phyloP scores from a whole-genome alignment of 2,888 invertebrate species.

The Neoscelio sp. region DNA sequence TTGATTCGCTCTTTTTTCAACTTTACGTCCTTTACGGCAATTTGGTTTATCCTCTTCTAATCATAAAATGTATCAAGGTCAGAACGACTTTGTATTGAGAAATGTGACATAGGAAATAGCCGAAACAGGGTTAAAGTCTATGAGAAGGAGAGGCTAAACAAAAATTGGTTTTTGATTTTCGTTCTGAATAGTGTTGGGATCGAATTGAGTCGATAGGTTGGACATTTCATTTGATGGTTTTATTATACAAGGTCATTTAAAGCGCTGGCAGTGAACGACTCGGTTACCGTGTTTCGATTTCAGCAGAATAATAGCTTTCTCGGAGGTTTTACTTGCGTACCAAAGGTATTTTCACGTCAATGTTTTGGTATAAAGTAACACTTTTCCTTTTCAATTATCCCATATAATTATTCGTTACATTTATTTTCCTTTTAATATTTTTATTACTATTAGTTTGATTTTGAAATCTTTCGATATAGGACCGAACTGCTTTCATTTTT shows the following conservation, averaged over 20 bases:
- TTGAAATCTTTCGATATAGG: not conserved
- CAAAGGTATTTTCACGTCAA: constrained; percentile 35
- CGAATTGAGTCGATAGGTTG: constrained; percentile 38
- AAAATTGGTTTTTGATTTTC: constrained; percentile 64
- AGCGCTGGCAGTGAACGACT: constrained; percentile 49
- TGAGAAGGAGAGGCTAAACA: constrained; percentile 3
- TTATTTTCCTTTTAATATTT: too few species aligned
- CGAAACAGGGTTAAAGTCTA: not conserved
- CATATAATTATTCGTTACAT: constrained; percentile 43
- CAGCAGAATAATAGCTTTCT: constrained; percentile 49
- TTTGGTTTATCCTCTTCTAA: constrained; percentile 53
- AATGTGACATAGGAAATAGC: constrained; percentile 35
- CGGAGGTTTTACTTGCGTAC: constrained; percentile 43
- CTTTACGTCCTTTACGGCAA: constrained; percentile 66
- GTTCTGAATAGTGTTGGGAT: constrained; percentile 30
- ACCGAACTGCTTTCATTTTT: constrained; percentile 73
- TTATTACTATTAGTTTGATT: too few species aligned
- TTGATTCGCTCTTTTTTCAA: constrained; percentile 68
- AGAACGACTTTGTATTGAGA: constrained; percentile 24
- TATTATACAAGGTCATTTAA: constrained; percentile 65
- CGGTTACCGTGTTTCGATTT: constrained; percentile 57
- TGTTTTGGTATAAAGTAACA: constrained; percentile 31
- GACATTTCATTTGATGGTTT: constrained; percentile 61
- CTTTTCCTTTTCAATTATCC: constrained; percentile 46
- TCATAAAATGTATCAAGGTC: constrained; percentile 49